Conservation (phyloP, 2,888 invertebrate genomes). For the Pseudococcus longispinus region DNA sequence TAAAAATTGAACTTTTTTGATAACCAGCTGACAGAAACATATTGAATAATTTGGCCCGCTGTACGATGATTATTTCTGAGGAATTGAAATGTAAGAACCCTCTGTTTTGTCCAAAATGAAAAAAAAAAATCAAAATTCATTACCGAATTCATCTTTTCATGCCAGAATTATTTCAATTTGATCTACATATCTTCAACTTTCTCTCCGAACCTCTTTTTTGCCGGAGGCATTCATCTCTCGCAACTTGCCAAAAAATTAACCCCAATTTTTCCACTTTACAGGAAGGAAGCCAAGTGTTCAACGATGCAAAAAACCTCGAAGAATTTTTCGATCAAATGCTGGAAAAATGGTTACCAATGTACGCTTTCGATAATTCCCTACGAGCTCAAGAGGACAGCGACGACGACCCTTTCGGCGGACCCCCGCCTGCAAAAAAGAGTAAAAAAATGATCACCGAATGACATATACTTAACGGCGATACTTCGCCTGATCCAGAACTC, state of each 20-base stretch:
- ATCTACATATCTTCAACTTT: no score
- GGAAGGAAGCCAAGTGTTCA: constrained; percentile 71
- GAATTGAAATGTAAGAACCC: no score
- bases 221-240: no score
- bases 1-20: no score
- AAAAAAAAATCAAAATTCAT: no score
- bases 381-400: not conserved
- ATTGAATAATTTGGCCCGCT: no score
- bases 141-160: not conserved
- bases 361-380: constrained; percentile 68
- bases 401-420: constrained; percentile 61
- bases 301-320: constrained; percentile 81
- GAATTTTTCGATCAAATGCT: constrained; percentile 85
- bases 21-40: no score
- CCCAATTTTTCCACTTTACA: constrained; percentile 5
- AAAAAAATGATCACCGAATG: constrained; percentile 66
- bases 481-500: not conserved
- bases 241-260: not conserved
- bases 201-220: no score
- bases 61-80: no score
- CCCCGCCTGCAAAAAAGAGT: constrained; percentile 67
- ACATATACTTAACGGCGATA: constrained; percentile 53
- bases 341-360: constrained; percentile 76
- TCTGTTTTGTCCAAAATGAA: no score
- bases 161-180: no score